Evolutionary conservation across 2,888 invertebrate genomes (phyloP).

Genomic region (Ophraella communa): DNA sequence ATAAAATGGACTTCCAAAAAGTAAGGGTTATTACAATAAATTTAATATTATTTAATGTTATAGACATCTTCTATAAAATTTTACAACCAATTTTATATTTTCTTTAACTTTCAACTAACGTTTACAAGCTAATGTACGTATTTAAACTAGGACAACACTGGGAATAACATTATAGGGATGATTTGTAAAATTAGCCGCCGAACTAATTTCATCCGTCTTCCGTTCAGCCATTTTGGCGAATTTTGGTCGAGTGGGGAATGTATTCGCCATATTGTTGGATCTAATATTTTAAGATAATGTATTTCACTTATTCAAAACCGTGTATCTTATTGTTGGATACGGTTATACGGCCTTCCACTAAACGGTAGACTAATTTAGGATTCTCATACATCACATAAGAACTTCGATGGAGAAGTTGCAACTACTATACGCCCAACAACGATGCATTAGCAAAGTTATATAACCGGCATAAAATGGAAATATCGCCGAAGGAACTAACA

Average conservation of each 20-base stretch:
- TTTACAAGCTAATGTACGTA: too few species aligned
- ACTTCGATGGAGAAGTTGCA: slow-evolving; percentile 44
- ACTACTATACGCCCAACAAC: background rate
- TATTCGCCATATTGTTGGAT: background rate
- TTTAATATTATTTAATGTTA: too few species aligned
- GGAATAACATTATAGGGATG: background rate
- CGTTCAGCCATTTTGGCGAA: slow-evolving; percentile 38
- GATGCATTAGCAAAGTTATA: slow-evolving; percentile 14
- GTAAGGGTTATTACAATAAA: too few species aligned
- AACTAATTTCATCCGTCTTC: background rate
- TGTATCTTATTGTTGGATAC: slow-evolving; percentile 16
- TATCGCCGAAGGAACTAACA: slow-evolving; percentile 2
- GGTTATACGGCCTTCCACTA: slow-evolving; percentile 19
- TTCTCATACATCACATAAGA: slow-evolving; percentile 53
- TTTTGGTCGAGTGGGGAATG: slow-evolving; percentile 39
- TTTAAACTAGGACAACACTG: too few species aligned
- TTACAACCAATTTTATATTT: too few species aligned
- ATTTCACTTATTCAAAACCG: slow-evolving; percentile 7
- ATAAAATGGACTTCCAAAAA: too few species aligned
- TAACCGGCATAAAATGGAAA: slow-evolving; percentile 2
- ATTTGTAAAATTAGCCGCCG: background rate
- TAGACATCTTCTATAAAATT: too few species aligned
- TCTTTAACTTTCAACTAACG: too few species aligned
- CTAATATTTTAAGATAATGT: slow-evolving; percentile 16
- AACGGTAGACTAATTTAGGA: slow-evolving; percentile 51